Percentiles rank a stretch among this genome's conserved stretches.
Conservation (phyloP, 2,888 invertebrate genomes). For the Amphipoea lucens region DNA sequence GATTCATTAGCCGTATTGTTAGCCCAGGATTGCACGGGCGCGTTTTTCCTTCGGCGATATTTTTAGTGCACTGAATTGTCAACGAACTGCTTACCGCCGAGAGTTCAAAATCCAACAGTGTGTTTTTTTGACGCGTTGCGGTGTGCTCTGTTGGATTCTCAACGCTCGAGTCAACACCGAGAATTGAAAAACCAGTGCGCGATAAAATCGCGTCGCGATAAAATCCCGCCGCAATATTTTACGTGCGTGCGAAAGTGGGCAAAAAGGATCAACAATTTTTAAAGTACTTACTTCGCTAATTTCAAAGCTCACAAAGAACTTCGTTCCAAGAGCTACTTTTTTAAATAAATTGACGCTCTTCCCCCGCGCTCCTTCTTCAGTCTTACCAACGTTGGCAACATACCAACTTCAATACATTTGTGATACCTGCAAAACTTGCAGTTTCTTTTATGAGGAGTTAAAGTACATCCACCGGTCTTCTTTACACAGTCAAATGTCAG, state of each 20-base stretch:
- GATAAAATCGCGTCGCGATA: not conserved
- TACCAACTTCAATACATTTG: slow-evolving; percentile 73
- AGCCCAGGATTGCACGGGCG: not conserved
- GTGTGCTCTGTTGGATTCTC: too few relatives aligned
- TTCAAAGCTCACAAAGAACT: not conserved
- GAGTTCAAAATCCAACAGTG: not conserved
- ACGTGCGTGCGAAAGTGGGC: not conserved
- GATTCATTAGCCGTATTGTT: not conserved
- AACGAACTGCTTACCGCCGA: not conserved
- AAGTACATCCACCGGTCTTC: slow-evolving; percentile 39
- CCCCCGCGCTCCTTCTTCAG: slow-evolving; percentile 53
- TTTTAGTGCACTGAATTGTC: not conserved
- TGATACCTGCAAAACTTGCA: slow-evolving; percentile 73
- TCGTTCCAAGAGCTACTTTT: slow-evolving; percentile 1
- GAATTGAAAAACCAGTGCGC: too few relatives aligned
- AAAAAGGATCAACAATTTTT: not conserved
- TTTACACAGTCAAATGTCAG: slow-evolving; percentile 54
- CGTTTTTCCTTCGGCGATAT: not conserved
- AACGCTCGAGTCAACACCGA: too few relatives aligned
- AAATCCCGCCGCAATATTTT: not conserved
- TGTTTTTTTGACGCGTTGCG: too few relatives aligned
- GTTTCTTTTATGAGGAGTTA: slow-evolving; percentile 52
- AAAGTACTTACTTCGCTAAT: not conserved
- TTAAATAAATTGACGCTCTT: slow-evolving; percentile 41
- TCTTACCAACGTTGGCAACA: slow-evolving; percentile 69